A percentile compares a stretch with the other conserved stretches of the same genome.
Conservation (phyloP, 2,888 invertebrate genomes). For the Hartigia nigra region DNA sequence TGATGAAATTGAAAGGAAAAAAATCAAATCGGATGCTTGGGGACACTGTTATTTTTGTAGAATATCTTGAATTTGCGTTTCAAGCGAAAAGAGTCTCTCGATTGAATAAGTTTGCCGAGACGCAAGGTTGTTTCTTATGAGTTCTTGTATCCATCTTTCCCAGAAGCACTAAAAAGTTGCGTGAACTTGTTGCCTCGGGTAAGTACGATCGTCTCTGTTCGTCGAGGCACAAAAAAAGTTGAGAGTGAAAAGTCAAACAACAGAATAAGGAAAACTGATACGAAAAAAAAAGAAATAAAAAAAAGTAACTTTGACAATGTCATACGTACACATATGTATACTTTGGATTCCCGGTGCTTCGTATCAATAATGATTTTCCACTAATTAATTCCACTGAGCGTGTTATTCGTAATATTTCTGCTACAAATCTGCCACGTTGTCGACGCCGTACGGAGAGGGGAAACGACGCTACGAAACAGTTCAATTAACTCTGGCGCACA, state of each 20-base stretch:
- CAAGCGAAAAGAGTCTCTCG: background rate
- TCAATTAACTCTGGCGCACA: background rate
- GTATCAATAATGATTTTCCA: background rate
- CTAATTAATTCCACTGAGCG: background rate
- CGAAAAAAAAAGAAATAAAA: too few relatives aligned
- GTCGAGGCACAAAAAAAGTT: too few relatives aligned
- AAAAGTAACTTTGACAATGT: too few relatives aligned
- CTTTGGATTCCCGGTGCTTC: background rate
- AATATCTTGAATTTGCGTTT: too few relatives aligned
- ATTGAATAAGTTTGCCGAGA: constrained; percentile 33
- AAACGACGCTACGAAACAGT: background rate
- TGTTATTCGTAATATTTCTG: background rate
- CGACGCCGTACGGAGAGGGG: background rate
- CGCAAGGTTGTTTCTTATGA: constrained; percentile 30
- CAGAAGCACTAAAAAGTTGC: constrained; percentile 27
- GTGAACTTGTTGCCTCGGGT: constrained; percentile 30
- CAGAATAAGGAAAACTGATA: too few relatives aligned
- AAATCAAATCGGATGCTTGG: too few relatives aligned
- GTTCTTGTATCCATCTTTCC: constrained; percentile 31
- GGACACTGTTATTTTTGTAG: too few relatives aligned
- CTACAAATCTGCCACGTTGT: background rate
- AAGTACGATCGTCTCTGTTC: too few relatives aligned
- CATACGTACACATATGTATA: background rate
- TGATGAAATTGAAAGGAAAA: too few relatives aligned
- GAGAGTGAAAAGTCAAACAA: too few relatives aligned